These are phyloP conservation scores for Drosophila colorata DNA, from an alignment of 2,888 invertebrate genomes.

Conservation along the genomic window DNA sequence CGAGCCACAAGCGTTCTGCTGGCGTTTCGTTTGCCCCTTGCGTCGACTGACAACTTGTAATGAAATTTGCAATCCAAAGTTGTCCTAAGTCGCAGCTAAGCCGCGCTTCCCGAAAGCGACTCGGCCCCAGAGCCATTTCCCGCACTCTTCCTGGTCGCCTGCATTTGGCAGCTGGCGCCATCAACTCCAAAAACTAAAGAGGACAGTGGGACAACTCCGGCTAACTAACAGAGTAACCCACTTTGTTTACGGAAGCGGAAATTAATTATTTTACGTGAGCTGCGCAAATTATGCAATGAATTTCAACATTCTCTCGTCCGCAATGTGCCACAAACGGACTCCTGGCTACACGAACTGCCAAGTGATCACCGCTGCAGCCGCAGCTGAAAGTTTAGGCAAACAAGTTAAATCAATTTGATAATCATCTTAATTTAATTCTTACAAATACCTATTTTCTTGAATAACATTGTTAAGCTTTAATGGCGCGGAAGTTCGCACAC, in stretches of 20 bases:
- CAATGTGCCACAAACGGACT: constrained; percentile 4
- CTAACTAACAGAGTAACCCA: constrained; percentile 57
- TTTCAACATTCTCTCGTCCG: constrained; percentile 20
- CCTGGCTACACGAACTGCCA: neutral
- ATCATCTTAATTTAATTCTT: no score
- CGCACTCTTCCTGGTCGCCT: neutral
- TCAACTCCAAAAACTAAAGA: constrained; percentile 4
- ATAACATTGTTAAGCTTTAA: no score
- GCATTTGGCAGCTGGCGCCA: constrained; percentile 20
- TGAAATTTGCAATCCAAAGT: constrained; percentile 67
- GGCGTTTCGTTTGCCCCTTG: constrained; percentile 4
- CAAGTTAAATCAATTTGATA: neutral
- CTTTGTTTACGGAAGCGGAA: constrained; percentile 65
- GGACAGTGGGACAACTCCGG: constrained; percentile 9
- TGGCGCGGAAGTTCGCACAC: no score
- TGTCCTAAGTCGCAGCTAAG: constrained; percentile 61
- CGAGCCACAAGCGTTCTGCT: constrained; percentile 7
- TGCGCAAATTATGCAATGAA: constrained; percentile 57
- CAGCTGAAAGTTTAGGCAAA: neutral
- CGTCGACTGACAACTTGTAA: constrained; percentile 51
- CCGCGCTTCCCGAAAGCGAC: constrained; percentile 44
- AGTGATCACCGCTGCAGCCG: neutral
- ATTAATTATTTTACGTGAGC: constrained; percentile 63
- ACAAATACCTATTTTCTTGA: no score
- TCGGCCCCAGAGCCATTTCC: neutral